A percentile compares a stretch with the other conserved stretches of the same genome.
phyloP scores from a whole-genome alignment of 2,888 invertebrate species.

The Amblyteles armatorius region DNA sequence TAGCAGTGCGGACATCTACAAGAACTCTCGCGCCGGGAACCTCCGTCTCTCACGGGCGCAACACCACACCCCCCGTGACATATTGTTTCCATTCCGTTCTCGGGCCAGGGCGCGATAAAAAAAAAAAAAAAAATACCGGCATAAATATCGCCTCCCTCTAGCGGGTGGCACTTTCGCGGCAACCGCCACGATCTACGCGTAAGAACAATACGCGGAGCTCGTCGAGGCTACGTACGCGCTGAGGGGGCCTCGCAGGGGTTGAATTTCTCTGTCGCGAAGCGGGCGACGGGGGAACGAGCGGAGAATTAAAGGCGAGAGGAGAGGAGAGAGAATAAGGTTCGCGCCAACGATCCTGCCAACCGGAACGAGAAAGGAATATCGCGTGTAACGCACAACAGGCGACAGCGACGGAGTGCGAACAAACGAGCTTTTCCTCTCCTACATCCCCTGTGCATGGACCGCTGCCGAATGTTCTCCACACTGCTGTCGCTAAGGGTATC shows the following conservation, averaged over 20 bases:
- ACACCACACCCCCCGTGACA: constrained; percentile 77
- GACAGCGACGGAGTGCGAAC: constrained; percentile 56
- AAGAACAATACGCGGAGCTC: constrained; percentile 74
- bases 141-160: constrained; percentile 80
- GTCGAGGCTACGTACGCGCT: constrained; percentile 30
- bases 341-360: constrained; percentile 54
- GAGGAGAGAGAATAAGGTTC: constrained; percentile 56
- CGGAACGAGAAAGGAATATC: constrained; percentile 62
- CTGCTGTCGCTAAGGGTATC: constrained; percentile 42
- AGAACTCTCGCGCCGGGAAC: constrained; percentile 42
- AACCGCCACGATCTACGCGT: constrained; percentile 70
- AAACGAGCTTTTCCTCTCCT: constrained; percentile 49
- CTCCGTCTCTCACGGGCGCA: constrained; percentile 43
- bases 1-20: constrained; percentile 16
- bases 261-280: constrained; percentile 4
- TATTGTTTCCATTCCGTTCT: constrained; percentile 84
- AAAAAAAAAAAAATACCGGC: constrained; percentile 81
- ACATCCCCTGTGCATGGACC: constrained; percentile 20
- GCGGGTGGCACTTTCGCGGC: constrained; percentile 66
- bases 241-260: constrained; percentile 1
- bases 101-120: constrained; percentile 81
- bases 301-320: constrained; percentile 68
- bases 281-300: constrained; percentile 53
- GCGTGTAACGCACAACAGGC: constrained; percentile 54
- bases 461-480: constrained; percentile 40